phyloP scores from a whole-genome alignment of 2,797 vertebrate species.

The Paedocypris micromegethes region DNA sequence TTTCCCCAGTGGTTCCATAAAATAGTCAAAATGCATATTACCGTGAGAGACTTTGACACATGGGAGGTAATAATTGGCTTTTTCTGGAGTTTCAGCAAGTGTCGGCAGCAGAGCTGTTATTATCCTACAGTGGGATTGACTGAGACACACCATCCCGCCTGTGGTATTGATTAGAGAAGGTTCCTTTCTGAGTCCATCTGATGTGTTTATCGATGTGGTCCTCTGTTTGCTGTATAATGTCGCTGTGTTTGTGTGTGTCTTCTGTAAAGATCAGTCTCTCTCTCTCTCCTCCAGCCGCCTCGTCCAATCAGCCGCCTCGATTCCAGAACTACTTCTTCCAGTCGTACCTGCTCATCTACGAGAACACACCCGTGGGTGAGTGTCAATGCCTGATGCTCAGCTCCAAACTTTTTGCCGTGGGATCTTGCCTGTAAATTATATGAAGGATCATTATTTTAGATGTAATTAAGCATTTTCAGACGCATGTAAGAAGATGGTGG shows the following conservation, averaged over 20 bases:
- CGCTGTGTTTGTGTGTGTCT: conserved; percentile 1
- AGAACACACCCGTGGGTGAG: conserved; percentile 73
- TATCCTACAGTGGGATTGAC: not conserved
- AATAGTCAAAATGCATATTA: too few species aligned
- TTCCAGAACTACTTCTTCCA: conserved; percentile 75
- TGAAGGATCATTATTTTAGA: not conserved
- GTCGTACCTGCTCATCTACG: conserved; percentile 74
- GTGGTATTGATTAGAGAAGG: conserved; percentile 22
- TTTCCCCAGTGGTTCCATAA: too few species aligned
- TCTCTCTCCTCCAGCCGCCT: conserved; percentile 54
- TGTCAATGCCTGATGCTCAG: conserved; percentile 29
- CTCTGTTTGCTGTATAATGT: conserved; percentile 11
- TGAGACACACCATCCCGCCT: not conserved
- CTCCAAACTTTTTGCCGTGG: too few species aligned
- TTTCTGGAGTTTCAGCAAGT: too few species aligned
- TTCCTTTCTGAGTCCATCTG: conserved; percentile 28
- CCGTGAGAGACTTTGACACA: too few species aligned
- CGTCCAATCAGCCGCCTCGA: conserved; percentile 68
- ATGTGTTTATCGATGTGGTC: conserved; percentile 6
- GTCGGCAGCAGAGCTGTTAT: too few species aligned
- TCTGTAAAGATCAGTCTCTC: conserved; percentile 6
- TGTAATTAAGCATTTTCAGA: too few species aligned
- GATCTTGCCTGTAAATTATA: not conserved
- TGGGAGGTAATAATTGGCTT: too few species aligned
- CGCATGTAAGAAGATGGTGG: too few species aligned